phyloP scores from a whole-genome alignment of 2,888 invertebrate genomes.

The Magallana nippona region DNA sequence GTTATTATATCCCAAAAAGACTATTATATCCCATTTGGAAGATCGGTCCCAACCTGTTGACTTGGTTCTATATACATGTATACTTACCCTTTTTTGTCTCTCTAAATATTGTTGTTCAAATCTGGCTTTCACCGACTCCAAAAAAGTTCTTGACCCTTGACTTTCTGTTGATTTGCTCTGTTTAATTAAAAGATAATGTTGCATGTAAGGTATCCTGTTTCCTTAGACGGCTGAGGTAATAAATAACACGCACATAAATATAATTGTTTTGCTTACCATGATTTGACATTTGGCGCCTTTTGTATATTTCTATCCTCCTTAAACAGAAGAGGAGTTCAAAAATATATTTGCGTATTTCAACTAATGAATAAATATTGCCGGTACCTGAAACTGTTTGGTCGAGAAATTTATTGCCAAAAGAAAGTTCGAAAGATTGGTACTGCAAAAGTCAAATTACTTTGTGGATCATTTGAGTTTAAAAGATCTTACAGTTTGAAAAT shows the following conservation, averaged over 20 bases:
- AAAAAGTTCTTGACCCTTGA: slow-evolving; percentile 14
- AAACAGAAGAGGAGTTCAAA: neutral
- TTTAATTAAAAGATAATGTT: neutral
- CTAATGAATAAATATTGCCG: too few relatives aligned
- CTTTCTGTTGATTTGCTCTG: slow-evolving; percentile 22
- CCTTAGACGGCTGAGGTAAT: too few relatives aligned
- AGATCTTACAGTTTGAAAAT: neutral
- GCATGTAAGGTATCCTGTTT: too few relatives aligned
- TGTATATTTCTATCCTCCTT: neutral
- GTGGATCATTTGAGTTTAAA: neutral
- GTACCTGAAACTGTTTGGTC: too few relatives aligned
- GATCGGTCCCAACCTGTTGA: too few relatives aligned
- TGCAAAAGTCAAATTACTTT: neutral
- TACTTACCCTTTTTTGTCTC: slow-evolving; percentile 35
- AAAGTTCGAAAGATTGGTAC: neutral
- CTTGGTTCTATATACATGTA: too few relatives aligned
- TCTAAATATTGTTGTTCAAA: slow-evolving; percentile 28
- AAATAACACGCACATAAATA: too few relatives aligned
- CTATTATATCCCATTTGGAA: too few relatives aligned
- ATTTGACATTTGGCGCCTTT: slow-evolving; percentile 10
- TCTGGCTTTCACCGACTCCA: slow-evolving; percentile 35
- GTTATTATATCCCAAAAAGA: too few relatives aligned
- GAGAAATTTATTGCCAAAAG: too few relatives aligned
- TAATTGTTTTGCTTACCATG: too few relatives aligned
- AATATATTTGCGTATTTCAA: too few relatives aligned